These are phyloP conservation scores for Sipha maydis DNA, from an alignment of 2,888 invertebrate species.

Conservation along the genomic window DNA sequence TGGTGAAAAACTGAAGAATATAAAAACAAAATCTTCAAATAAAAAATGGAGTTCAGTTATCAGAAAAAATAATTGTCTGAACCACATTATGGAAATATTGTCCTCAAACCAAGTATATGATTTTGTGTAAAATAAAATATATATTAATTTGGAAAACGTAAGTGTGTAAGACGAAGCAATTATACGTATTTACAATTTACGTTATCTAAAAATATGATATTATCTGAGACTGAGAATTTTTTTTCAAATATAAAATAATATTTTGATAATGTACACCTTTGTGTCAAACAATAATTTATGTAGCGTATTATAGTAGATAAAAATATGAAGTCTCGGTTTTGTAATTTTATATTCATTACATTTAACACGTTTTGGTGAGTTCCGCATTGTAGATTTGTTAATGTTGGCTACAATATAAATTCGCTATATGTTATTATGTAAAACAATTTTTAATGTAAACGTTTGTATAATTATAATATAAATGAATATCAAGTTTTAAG, in stretches of 20 bases:
- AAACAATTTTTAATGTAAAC: conserved; percentile 44
- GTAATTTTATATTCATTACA: conserved; percentile 15
- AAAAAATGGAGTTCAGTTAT: background rate
- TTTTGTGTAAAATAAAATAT: conserved; percentile 1
- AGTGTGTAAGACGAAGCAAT: background rate
- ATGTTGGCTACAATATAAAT: conserved; percentile 15
- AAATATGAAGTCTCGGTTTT: conserved; percentile 10
- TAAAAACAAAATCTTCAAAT: background rate
- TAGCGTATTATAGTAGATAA: conserved; percentile 26
- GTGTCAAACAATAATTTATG: background rate
- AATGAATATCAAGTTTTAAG: conserved; percentile 40
- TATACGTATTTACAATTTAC: background rate
- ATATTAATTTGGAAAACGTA: background rate
- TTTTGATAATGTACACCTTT: conserved; percentile 27
- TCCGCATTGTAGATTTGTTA: conserved; percentile 53
- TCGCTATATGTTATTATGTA: conserved; percentile 34
- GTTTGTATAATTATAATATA: conserved; percentile 40
- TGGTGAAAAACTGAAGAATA: too few species aligned
- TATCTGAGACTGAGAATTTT: conserved; percentile 31
- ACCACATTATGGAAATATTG: too few species aligned
- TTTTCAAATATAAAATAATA: conserved; percentile 27
- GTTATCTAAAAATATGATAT: conserved; percentile 42
- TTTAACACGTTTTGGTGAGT: conserved; percentile 50
- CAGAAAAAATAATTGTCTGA: too few species aligned
- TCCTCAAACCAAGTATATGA: background rate